A percentile compares a stretch with the other conserved stretches of the same genome.
phyloP scores from a whole-genome alignment of 2,113 vertebrate genomes.

The Aramus guarauna region DNA sequence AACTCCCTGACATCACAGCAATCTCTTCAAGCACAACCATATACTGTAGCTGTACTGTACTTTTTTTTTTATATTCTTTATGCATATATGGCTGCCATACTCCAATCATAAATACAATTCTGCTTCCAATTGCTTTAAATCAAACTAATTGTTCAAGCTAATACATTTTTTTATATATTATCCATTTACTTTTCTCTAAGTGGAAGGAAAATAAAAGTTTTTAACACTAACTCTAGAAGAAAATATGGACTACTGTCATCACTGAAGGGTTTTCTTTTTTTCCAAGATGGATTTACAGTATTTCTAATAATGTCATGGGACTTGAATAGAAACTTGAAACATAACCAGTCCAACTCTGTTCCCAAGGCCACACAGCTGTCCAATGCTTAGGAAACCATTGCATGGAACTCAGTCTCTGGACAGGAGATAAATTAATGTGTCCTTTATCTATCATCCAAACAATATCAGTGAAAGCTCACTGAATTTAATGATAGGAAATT shows the following conservation, averaged over 20 bases:
- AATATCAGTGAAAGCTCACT: neutral
- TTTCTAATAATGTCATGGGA: neutral
- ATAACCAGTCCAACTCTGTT: neutral
- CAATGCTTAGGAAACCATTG: neutral
- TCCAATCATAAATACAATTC: neutral
- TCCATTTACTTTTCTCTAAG: neutral
- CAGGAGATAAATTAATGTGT: neutral
- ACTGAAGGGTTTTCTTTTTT: neutral
- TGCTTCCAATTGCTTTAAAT: neutral
- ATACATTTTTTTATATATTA: neutral
- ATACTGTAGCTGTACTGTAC: neutral
- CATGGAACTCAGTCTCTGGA: neutral
- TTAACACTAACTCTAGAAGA: neutral
- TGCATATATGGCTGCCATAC: neutral
- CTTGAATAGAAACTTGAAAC: neutral
- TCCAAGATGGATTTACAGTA: neutral
- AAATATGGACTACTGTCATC: neutral
- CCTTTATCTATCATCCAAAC: neutral
- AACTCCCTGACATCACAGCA: neutral
- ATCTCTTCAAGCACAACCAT: neutral
- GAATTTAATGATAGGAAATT: neutral
- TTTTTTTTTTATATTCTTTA: neutral
- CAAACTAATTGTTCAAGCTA: neutral
- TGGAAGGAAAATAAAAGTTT: neutral
- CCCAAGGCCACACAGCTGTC: neutral